Base-by-base conservation (phyloP, 2,888 invertebrate genomes). In the Isotomurus palustris region DNA sequence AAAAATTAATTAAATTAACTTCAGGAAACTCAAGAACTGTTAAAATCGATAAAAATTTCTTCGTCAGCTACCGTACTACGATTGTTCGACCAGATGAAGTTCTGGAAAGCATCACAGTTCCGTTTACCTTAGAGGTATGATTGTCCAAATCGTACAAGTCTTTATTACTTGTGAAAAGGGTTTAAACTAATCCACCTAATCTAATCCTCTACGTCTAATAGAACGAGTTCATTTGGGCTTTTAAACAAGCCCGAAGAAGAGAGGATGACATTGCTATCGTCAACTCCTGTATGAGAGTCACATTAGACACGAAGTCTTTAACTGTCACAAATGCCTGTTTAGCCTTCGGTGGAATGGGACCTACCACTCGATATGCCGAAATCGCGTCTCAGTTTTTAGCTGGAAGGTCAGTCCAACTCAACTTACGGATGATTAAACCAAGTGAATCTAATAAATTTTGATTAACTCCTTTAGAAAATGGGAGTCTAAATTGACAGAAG, bases 261-360 rank as follows among this genome's bases (percentile, higher is more conserved):
- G 95, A 96, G 71, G 95, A 96, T 74, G 96, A 96, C 74, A 95
- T 96, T 68, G 91, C 95, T 2, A 93, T 96, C 69, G 95, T 95
- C 0, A 96, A 93, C 72, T 84, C 87, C 56, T 78, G 76, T 3
- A 80, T 93, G 65, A 85, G 85, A 72, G 82, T 93, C 0, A 76
- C 73, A 45, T 83, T 93, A 62, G 75, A 83, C 70, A 73, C 78
- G 3, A 73, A 76, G 36, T 66, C 63, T 1, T 78, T 78, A 61
- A 74, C 78, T 24, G 79, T 92, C 29, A 74, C 80, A 51, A 77
- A 84, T 38, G 80, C 86, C 27, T 78, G 79, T 54, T 75, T 93
- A 62, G 86, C 88, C n/a, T 95, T 84, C 73, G 95, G 96, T 53
- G 96, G 96, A 35, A 91, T 96, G 91, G 92, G 89, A 0, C 86